These are phyloP conservation scores for Calcarius lapponicus DNA, from an alignment of 2,797 vertebrate genomes.

Conservation along the genomic window DNA sequence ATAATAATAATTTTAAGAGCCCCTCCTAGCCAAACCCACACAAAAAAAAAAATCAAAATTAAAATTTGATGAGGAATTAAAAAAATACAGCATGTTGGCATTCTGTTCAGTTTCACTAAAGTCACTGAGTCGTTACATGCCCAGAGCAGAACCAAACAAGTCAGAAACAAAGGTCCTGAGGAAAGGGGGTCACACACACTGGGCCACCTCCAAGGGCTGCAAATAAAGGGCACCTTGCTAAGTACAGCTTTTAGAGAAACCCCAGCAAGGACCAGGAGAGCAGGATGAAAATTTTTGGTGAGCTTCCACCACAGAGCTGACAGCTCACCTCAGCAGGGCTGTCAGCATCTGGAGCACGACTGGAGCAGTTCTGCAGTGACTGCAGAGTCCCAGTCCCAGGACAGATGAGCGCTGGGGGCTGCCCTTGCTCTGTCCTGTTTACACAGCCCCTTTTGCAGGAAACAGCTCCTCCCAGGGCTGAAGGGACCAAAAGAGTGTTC, in stretches of 20 bases:
- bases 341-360: background rate
- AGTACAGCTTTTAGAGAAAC: background rate
- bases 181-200: background rate
- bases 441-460: background rate
- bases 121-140: background rate
- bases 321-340: accelerated
- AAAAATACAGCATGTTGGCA: background rate
- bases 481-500: background rate
- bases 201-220: background rate
- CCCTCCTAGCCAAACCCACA: too few species aligned
- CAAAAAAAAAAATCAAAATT: too few species aligned
- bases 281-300: background rate
- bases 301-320: background rate
- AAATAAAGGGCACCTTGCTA: background rate
- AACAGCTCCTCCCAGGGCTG: background rate
- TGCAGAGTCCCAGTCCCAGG: background rate
- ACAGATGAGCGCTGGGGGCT: background rate
- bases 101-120: background rate
- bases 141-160: background rate
- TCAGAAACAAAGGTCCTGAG: background rate
- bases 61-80: background rate
- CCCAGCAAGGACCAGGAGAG: background rate
- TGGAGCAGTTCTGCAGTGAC: background rate
- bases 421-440: background rate
- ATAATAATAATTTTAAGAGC: too few species aligned